Percentiles rank a stretch among this genome's conserved stretches.
These are phyloP conservation scores for Tympanoctomys barrerae DNA, from an alignment of 2,797 vertebrate species.

Conservation along the genomic window DNA sequence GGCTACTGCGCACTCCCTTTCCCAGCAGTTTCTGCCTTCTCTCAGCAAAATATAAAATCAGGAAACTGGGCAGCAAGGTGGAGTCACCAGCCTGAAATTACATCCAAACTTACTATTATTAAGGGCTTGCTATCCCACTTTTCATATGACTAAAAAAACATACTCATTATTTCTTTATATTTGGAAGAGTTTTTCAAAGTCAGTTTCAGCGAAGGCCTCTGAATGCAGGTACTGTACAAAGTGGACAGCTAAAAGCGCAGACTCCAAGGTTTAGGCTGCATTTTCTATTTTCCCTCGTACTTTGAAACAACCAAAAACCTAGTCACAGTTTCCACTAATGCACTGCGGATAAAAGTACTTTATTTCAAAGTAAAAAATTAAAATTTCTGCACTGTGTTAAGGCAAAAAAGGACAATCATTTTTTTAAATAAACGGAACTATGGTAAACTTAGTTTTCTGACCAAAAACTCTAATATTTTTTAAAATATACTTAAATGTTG, in stretches of 20 bases:
- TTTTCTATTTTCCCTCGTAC: not conserved
- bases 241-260: not conserved
- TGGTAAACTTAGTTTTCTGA: not conserved
- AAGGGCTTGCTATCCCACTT: conserved; percentile 67
- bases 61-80: conserved; percentile 45
- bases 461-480: not conserved
- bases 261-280: not conserved
- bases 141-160: conserved; percentile 56
- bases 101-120: conserved; percentile 70
- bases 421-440: not conserved
- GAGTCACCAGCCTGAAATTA: conserved; percentile 81
- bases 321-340: conserved; percentile 57
- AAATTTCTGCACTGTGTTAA: not conserved
- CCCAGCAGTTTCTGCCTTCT: conserved; percentile 17
- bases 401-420: not conserved
- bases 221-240: conserved; percentile 68
- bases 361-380: conserved; percentile 16
- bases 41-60: conserved; percentile 74
- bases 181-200: conserved; percentile 73
- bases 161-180: conserved; percentile 36
- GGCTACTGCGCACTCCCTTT: conserved; percentile 22
- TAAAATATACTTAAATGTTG: not conserved
- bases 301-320: conserved; percentile 60
- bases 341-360: not conserved
- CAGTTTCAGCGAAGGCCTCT: conserved; percentile 59